Evolutionary conservation across 2,113 vertebrate genomes (phyloP).

Genomic region (Oxyura jamaicensis): DNA sequence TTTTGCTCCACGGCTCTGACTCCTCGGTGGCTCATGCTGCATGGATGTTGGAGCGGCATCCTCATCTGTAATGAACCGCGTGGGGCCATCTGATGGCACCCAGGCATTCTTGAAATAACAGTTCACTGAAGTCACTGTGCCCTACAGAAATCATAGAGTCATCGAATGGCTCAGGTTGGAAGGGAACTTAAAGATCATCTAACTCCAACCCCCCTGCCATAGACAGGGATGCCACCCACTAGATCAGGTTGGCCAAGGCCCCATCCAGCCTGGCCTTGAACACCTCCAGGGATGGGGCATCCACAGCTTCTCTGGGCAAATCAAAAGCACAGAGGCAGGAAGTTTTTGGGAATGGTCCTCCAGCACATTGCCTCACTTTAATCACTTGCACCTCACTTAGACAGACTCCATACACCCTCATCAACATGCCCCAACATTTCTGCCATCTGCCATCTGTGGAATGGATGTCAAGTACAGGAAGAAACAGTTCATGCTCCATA

Average conservation of each 20-base stretch:
- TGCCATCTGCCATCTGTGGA: not conserved
- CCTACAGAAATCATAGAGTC: not conserved
- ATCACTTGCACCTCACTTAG: not conserved
- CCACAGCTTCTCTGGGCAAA: no score
- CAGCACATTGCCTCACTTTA: not conserved
- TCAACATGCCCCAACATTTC: not conserved
- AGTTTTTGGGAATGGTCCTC: not conserved
- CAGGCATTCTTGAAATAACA: not conserved
- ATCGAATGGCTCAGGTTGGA: no score
- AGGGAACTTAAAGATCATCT: no score
- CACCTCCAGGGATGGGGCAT: no score
- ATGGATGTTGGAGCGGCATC: not conserved
- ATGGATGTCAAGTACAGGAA: not conserved
- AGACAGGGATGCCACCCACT: no score
- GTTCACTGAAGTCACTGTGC: not conserved
- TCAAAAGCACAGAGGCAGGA: not conserved
- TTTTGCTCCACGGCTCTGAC: not conserved
- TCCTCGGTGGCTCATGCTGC: not conserved
- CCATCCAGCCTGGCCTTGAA: no score
- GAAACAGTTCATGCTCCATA: not conserved
- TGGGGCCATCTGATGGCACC: no score
- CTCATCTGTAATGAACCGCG: accelerated
- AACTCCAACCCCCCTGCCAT: no score
- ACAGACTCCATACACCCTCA: not conserved
- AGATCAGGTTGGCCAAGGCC: no score